Conservation (phyloP, 1,140 invertebrate species). For the Meloidogyne chitwoodi region DNA sequence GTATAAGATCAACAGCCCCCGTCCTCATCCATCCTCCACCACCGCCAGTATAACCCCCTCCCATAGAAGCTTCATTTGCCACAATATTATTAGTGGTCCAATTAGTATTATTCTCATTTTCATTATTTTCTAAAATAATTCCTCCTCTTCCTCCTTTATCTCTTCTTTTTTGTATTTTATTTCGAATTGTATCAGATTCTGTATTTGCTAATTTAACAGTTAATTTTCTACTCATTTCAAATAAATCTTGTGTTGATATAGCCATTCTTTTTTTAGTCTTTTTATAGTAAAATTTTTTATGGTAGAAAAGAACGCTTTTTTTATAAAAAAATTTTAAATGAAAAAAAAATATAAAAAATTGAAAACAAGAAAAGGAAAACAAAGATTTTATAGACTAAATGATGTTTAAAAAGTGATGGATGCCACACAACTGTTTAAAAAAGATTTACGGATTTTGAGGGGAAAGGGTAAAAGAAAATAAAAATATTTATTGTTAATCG, state of each 20-base stretch:
- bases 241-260: slow-evolving; percentile 18
- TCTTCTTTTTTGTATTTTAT: neutral
- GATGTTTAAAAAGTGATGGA: neutral
- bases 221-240: slow-evolving; percentile 32
- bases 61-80: neutral
- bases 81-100: neutral
- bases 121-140: neutral
- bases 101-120: neutral
- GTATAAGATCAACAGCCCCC: neutral
- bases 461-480: neutral
- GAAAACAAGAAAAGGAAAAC: neutral
- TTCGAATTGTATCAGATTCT: neutral
- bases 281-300: slow-evolving; percentile 8
- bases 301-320: neutral
- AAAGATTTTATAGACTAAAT: neutral
- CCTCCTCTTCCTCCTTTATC: neutral
- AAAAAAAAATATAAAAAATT: slow-evolving; percentile 8
- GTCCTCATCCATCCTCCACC: slow-evolving; percentile 1
- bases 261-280: neutral
- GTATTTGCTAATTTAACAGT: neutral
- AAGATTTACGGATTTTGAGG: neutral
- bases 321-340: neutral
- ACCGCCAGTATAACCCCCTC: neutral
- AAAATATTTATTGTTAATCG: neutral
- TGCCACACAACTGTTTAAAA: neutral